These are phyloP conservation scores for Strongylocentrotus purpuratus DNA, from an alignment of 35 echinoderm and acorn worm species.

Conservation along the genomic window DNA sequence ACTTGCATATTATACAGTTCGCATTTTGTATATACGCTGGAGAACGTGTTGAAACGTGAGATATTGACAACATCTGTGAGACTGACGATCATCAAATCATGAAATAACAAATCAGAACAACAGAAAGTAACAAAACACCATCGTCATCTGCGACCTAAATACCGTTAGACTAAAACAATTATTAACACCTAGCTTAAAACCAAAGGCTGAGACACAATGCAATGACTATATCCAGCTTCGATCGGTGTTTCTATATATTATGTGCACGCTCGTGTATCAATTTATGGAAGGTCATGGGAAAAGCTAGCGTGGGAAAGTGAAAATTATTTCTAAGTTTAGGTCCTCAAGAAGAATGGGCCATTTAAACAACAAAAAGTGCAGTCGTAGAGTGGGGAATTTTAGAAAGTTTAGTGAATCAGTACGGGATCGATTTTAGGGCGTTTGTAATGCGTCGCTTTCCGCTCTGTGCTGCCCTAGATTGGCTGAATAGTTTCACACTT, in stretches of 20 bases:
- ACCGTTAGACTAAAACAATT: conserved; percentile 21
- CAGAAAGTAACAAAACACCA: neutral
- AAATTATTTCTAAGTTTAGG: neutral
- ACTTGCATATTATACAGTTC: too few species aligned
- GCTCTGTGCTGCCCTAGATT: neutral
- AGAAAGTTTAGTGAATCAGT: neutral
- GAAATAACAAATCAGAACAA: conserved; percentile 48
- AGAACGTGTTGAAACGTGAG: neutral
- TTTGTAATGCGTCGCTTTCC: neutral
- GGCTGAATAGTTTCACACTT: neutral
- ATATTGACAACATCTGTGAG: neutral
- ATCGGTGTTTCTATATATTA: neutral
- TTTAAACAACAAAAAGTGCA: neutral
- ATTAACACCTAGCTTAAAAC: conserved; percentile 13
- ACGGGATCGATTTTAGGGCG: neutral
- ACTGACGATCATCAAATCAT: conserved; percentile 35
- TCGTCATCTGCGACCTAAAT: conserved; percentile 28
- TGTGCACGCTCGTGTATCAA: neutral
- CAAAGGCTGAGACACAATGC: neutral
- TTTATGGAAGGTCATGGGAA: neutral
- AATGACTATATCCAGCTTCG: neutral
- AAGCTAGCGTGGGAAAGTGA: conserved; percentile 15
- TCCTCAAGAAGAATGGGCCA: neutral
- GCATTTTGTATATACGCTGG: neutral
- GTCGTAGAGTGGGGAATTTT: neutral